phyloP scores from a whole-genome alignment of 1,140 invertebrate species.

The Drosophila micromelanica region DNA sequence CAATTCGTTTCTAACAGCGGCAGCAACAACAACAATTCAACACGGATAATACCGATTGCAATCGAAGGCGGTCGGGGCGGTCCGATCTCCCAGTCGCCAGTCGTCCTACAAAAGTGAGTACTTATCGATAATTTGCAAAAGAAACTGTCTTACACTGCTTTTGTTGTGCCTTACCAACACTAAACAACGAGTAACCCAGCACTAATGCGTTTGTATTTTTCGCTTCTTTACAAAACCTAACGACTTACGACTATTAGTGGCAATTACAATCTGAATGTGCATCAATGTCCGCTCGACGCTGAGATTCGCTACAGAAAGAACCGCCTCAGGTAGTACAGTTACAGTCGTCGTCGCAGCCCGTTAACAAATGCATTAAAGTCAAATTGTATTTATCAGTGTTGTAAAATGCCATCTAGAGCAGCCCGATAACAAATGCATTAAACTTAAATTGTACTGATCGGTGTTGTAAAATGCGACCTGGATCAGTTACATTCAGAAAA shows the following conservation, averaged over 20 bases:
- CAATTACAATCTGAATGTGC: slow-evolving; percentile 80
- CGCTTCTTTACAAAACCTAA: slow-evolving; percentile 62
- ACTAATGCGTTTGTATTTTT: slow-evolving; percentile 75
- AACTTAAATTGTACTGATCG: slow-evolving; percentile 18
- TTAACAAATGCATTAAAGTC: slow-evolving; percentile 13
- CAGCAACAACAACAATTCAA: slow-evolving; percentile 62
- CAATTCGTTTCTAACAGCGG: slow-evolving; percentile 67
- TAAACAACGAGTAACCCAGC: slow-evolving; percentile 36
- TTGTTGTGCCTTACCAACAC: slow-evolving; percentile 64
- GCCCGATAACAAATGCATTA: slow-evolving; percentile 13
- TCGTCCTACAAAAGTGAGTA: slow-evolving; percentile 83
- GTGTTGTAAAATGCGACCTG: slow-evolving; percentile 32
- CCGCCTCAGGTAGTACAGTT: slow-evolving; percentile 77
- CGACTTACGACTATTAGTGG: slow-evolving; percentile 61
- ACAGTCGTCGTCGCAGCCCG: slow-evolving; percentile 20
- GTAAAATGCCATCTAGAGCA: slow-evolving; percentile 22
- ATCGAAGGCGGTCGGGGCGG: slow-evolving; percentile 74
- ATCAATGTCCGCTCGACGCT: slow-evolving; percentile 84
- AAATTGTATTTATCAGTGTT: slow-evolving; percentile 35
- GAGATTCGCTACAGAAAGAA: slow-evolving; percentile 81
- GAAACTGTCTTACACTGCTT: not conserved
- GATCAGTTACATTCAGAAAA: slow-evolving; percentile 1
- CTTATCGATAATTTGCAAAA: not conserved
- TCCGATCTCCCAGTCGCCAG: slow-evolving; percentile 75
- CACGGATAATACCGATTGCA: slow-evolving; percentile 78